These are phyloP conservation scores for Tetrax tetrax DNA, from an alignment of 2,113 vertebrate genomes.

Conservation along the genomic window DNA sequence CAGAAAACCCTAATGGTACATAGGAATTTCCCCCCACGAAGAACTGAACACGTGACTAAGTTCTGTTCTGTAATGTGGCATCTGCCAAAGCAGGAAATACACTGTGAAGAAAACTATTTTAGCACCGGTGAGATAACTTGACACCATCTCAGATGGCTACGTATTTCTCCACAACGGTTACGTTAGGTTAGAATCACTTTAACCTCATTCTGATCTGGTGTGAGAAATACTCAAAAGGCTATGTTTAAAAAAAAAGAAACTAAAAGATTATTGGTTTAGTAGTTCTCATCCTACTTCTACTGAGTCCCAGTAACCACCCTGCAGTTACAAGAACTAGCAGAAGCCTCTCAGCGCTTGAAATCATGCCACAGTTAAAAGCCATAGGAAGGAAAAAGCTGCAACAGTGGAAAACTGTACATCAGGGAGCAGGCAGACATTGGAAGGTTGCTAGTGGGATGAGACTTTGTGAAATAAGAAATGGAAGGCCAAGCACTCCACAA, in stretches of 20 bases:
- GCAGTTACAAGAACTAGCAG: not conserved
- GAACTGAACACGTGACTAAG: not conserved
- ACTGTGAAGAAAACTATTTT: not conserved
- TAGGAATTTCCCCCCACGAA: constrained; percentile 23
- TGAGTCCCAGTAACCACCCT: not conserved
- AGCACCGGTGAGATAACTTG: not conserved
- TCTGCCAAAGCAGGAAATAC: not conserved
- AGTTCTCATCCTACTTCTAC: not conserved
- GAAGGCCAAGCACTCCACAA: not conserved
- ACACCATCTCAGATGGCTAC: not conserved
- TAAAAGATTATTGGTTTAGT: fast-evolving
- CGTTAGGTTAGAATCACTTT: not conserved
- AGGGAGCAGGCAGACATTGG: not conserved
- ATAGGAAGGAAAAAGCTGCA: not conserved
- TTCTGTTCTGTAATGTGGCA: not conserved
- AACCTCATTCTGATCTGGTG: not conserved
- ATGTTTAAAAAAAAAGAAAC: not conserved
- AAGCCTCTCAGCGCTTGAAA: not conserved
- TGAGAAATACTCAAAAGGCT: not conserved
- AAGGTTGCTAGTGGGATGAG: not conserved
- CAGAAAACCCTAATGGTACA: not conserved
- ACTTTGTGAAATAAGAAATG: not conserved
- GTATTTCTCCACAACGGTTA: not conserved
- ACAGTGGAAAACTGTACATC: not conserved
- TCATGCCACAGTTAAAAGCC: not conserved